Conservation (phyloP, 1,140 invertebrate species). For the Zaprionus capensis region DNA sequence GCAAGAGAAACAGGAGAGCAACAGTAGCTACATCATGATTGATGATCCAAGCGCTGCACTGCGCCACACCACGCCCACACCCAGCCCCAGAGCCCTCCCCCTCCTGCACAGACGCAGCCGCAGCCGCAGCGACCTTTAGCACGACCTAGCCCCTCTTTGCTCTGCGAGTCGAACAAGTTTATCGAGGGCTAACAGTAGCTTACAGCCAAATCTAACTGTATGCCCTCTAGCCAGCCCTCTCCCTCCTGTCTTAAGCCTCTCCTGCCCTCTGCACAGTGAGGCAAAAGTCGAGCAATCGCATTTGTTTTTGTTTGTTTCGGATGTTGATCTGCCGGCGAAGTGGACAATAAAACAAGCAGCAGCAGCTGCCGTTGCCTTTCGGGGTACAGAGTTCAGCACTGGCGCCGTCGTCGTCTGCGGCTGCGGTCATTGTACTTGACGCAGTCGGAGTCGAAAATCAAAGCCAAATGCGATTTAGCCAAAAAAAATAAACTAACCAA, state of each 20-base stretch:
- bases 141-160: background rate
- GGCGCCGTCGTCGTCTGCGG: background rate
- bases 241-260: too few relatives aligned
- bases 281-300: background rate
- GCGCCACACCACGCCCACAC: constrained; percentile 13
- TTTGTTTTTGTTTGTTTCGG: background rate
- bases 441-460: constrained; percentile 24
- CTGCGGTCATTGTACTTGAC: constrained; percentile 72
- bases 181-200: constrained; percentile 39
- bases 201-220: constrained; percentile 3
- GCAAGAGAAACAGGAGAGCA: constrained; percentile 5
- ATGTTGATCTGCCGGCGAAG: background rate
- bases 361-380: background rate
- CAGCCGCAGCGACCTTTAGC: constrained; percentile 32
- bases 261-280: background rate
- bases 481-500: constrained; percentile 12
- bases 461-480: constrained; percentile 33
- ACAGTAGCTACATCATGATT: constrained; percentile 36
- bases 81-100: background rate
- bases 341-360: background rate
- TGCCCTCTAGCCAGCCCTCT: background rate
- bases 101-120: background rate
- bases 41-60: constrained; percentile 22
- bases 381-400: background rate
- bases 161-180: constrained; percentile 35